A percentile compares a stretch with the other conserved stretches of the same genome.
Conservation (phyloP, 1,140 invertebrate genomes). For the Ostrea edulis region DNA sequence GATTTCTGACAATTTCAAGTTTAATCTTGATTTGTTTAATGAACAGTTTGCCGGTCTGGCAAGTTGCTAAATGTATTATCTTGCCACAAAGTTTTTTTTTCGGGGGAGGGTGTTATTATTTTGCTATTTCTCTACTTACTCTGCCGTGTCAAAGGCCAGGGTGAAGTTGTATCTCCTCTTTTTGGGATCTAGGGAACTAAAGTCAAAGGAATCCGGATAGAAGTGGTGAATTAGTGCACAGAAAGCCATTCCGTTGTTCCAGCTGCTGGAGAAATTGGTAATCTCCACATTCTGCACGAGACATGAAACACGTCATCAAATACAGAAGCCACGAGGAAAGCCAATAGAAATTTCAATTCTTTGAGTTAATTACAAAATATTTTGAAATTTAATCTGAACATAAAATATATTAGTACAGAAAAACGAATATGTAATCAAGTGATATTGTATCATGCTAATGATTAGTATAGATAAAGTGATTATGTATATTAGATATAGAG, state of each 20-base stretch:
- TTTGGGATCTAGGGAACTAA: conserved; percentile 90
- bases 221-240: conserved; percentile 95
- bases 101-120: no score
- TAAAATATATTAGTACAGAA: no score
- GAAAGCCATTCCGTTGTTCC: conserved; percentile 94
- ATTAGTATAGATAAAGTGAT: no score
- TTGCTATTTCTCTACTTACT: conserved; percentile 83
- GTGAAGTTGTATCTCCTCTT: conserved; percentile 96
- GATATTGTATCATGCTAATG: no score
- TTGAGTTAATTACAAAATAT: no score
- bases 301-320: conserved; percentile 80
- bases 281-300: conserved; percentile 86
- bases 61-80: no score
- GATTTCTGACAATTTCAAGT: not conserved
- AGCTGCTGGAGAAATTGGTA: conserved; percentile 94
- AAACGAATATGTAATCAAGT: no score
- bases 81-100: no score
- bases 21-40: no score
- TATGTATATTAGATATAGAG: no score
- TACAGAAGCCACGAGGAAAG: not conserved
- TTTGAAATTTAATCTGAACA: no score
- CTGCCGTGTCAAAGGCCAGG: conserved; percentile 96
- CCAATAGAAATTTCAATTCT: not conserved
- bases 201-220: conserved; percentile 96
- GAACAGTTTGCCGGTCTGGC: no score